A percentile compares a stretch with the other conserved stretches of the same genome.
phyloP scores from a whole-genome alignment of 2,113 vertebrate species.

The Diadophis punctatus region DNA sequence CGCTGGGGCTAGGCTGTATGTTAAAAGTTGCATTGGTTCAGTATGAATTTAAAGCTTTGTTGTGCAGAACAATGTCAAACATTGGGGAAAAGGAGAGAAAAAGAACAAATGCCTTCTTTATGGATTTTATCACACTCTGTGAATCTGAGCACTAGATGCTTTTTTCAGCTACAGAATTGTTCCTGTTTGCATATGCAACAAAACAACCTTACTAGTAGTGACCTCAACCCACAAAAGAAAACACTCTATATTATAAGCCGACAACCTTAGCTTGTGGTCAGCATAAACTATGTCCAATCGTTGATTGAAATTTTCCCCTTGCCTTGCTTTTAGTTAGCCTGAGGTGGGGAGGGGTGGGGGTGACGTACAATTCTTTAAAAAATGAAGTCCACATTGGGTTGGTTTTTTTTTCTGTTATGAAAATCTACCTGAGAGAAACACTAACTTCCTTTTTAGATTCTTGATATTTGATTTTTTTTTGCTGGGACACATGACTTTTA shows the following conservation, averaged over 20 bases:
- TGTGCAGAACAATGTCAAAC: neutral
- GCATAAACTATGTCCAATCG: neutral
- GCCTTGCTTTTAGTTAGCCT: neutral
- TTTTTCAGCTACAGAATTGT: neutral
- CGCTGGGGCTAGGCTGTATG: neutral
- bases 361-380: neutral
- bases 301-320: neutral
- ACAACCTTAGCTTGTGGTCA: neutral
- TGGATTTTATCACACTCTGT: neutral
- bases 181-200: neutral
- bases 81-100: neutral
- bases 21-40: neutral
- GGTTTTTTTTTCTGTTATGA: neutral
- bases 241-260: neutral
- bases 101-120: neutral
- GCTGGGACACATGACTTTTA: neutral
- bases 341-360: rapidly evolving
- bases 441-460: neutral
- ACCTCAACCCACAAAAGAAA: neutral
- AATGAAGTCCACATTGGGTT: neutral
- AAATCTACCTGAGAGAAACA: neutral
- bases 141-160: neutral
- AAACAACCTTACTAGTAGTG: neutral
- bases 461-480: neutral
- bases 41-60: neutral